Evolutionary conservation across 2,113 vertebrate species (phyloP).

Genomic region (Hassar affinis): DNA sequence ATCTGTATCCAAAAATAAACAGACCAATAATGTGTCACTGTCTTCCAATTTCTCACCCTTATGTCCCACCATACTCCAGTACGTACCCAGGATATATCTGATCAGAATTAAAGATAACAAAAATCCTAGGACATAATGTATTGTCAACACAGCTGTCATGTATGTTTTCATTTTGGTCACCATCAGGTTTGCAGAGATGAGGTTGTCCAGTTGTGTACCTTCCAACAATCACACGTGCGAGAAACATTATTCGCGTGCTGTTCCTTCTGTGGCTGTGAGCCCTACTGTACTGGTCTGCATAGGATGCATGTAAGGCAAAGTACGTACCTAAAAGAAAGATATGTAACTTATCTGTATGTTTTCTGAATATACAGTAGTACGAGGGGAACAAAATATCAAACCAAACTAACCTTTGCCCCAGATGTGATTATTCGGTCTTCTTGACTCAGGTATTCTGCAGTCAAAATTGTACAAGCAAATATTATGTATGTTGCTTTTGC

Average conservation of each 20-base stretch:
- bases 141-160: conserved; percentile 85
- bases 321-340: conserved; percentile 77
- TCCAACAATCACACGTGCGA: conserved; percentile 82
- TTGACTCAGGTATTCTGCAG: conserved; percentile 71
- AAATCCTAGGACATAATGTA: conserved; percentile 73
- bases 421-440: conserved; percentile 61
- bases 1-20: not conserved
- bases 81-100: conserved; percentile 90
- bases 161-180: conserved; percentile 69
- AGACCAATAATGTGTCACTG: not conserved
- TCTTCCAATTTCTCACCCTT: not conserved
- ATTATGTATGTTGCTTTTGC: conserved; percentile 74
- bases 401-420: conserved; percentile 78
- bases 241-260: conserved; percentile 74
- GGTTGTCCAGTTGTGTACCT: conserved; percentile 69
- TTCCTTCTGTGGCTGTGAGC: rapidly evolving
- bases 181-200: conserved; percentile 75
- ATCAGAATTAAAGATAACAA: conserved; percentile 84
- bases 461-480: conserved; percentile 91
- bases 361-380: not conserved
- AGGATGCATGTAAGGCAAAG: conserved; percentile 78
- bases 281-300: conserved; percentile 75
- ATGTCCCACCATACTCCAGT: conserved; percentile 71
- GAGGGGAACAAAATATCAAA: not conserved
- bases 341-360: not conserved